Evolutionary conservation across 2,113 vertebrate species (phyloP).

Genomic region (Rattus norvegicus): DNA sequence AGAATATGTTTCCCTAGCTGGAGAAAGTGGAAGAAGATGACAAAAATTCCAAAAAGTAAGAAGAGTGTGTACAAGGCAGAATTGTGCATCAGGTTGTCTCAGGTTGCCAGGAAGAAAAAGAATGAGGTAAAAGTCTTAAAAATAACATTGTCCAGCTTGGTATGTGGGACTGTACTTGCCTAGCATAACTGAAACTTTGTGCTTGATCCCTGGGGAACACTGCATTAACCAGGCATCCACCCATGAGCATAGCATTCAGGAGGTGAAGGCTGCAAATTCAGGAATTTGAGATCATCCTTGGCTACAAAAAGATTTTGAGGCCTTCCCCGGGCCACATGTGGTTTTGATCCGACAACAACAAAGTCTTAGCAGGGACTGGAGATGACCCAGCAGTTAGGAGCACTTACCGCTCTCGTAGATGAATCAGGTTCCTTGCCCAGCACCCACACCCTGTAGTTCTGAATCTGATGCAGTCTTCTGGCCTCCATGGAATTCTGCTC

Average conservation of each 20-base stretch:
- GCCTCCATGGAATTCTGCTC: neutral
- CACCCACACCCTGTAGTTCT: too few relatives aligned
- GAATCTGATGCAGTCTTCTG: neutral
- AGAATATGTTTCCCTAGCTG: neutral
- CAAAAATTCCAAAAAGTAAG: neutral
- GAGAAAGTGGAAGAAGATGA: neutral
- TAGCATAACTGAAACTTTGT: neutral
- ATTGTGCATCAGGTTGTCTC: accelerated
- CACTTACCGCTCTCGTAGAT: neutral
- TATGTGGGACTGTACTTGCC: neutral
- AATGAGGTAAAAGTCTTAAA: neutral
- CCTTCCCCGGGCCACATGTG: neutral
- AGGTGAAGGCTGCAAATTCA: neutral
- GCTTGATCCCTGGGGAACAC: neutral
- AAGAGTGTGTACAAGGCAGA: neutral
- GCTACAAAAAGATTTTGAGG: neutral
- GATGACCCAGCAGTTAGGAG: neutral
- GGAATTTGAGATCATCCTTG: neutral
- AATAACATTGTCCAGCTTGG: neutral
- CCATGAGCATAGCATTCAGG: neutral
- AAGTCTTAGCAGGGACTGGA: neutral
- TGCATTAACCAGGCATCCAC: neutral
- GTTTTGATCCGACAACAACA: neutral
- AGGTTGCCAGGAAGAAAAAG: neutral
- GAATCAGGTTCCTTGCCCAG: neutral